Evolutionary conservation across 2,888 invertebrate genomes (phyloP).

Genomic region (Lacanobia wlatinum): DNA sequence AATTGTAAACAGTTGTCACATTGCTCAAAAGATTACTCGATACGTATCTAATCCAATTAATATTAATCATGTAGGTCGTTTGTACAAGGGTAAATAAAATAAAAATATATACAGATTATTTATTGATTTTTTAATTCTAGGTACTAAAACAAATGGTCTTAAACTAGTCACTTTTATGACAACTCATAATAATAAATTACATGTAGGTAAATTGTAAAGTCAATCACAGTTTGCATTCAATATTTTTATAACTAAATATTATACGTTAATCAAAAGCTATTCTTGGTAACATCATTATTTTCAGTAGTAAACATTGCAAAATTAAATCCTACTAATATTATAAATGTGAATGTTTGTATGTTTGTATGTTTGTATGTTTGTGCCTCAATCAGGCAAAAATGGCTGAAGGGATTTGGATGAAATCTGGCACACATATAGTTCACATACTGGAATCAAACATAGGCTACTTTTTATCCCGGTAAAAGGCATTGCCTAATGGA

Average conservation of each 20-base stretch:
- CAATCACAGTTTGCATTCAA: constrained; percentile 45
- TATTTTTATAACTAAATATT: constrained; percentile 12
- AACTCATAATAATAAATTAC: constrained; percentile 19
- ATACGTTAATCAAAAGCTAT: not conserved
- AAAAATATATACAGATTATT: constrained; percentile 18
- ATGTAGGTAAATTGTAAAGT: constrained; percentile 41
- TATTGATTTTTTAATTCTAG: constrained; percentile 3
- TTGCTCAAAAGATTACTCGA: no score
- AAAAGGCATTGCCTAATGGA: no score
- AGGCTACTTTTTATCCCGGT: no score
- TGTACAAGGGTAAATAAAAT: not conserved
- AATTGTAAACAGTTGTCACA: no score
- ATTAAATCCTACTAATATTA: not conserved
- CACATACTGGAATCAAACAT: no score
- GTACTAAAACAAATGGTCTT: constrained; percentile 9
- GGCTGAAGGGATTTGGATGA: no score
- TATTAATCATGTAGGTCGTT: not conserved
- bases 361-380: no score
- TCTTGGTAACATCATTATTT: not conserved
- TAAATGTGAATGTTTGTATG: no score
- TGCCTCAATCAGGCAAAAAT: no score
- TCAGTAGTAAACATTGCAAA: constrained; percentile 2
- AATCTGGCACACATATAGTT: no score
- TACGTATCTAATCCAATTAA: not conserved
- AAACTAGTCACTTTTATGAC: constrained; percentile 11